A percentile compares a stretch with the other conserved stretches of the same genome.
These are phyloP conservation scores for Solenodon paradoxus DNA, from an alignment of 2,113 vertebrate genomes.

Conservation along the genomic window DNA sequence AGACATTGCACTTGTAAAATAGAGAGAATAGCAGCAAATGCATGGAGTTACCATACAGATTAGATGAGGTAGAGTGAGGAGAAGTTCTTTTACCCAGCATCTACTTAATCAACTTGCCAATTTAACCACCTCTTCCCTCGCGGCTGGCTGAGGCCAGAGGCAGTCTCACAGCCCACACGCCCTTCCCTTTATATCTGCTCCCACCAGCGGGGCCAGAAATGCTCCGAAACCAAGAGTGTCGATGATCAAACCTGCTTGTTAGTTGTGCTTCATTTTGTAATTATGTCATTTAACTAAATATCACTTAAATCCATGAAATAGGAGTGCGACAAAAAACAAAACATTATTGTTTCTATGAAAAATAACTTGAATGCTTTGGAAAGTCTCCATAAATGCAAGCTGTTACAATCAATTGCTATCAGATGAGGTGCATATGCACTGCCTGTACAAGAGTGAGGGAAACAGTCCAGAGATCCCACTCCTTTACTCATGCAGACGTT, in stretches of 20 bases:
- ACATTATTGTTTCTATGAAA: not conserved
- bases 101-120: not conserved
- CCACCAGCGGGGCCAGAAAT: not conserved
- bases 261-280: not conserved
- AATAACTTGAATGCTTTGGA: not conserved
- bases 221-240: not conserved
- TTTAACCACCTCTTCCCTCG: not conserved
- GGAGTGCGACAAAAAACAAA: not conserved
- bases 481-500: not conserved
- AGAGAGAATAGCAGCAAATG: not conserved
- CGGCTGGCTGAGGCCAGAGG: not conserved
- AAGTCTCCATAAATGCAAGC: not conserved
- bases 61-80: not conserved
- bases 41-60: no score
- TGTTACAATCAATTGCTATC: not conserved
- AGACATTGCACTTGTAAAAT: not conserved
- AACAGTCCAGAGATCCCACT: not conserved
- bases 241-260: not conserved
- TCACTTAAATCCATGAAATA: not conserved
- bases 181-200: not conserved
- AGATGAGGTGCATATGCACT: not conserved
- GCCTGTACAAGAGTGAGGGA: not conserved
- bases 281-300: not conserved
- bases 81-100: not conserved
- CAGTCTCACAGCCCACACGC: accelerated